Conservation (phyloP, 2,113 vertebrate species). For the Nyctibius bracteatus region DNA sequence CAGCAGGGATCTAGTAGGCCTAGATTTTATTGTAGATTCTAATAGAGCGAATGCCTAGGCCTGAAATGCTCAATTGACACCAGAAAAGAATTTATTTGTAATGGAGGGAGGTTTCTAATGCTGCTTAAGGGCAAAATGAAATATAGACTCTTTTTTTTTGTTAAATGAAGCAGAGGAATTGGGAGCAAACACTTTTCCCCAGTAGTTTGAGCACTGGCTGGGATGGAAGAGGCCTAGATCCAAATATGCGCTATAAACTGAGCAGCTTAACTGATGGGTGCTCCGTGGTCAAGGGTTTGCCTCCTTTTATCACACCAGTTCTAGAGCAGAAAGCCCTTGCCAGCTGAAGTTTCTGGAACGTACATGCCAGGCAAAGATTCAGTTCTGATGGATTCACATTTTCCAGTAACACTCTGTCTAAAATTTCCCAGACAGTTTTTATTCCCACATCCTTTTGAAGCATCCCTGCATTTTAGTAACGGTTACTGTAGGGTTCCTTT, state of each 20-base stretch:
- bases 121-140: background rate
- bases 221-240: background rate
- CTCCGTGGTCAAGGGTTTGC: background rate
- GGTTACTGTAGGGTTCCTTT: background rate
- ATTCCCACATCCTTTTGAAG: background rate
- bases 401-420: conserved; percentile 6
- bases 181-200: background rate
- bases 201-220: background rate
- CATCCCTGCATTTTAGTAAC: background rate
- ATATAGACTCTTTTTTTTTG: background rate
- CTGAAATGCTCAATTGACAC: background rate
- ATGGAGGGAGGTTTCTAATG: background rate
- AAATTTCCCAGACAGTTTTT: background rate
- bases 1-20: background rate
- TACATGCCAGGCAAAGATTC: background rate
- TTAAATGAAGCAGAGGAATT: background rate
- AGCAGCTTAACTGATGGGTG: background rate
- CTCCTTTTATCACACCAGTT: background rate
- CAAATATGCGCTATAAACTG: fast-evolving
- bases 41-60: fast-evolving
- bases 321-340: background rate
- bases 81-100: background rate
- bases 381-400: background rate
- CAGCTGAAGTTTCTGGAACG: background rate
- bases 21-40: background rate